Evolutionary conservation across 1,140 invertebrate species (phyloP).

Genomic region (Trichonephila clavipes): DNA sequence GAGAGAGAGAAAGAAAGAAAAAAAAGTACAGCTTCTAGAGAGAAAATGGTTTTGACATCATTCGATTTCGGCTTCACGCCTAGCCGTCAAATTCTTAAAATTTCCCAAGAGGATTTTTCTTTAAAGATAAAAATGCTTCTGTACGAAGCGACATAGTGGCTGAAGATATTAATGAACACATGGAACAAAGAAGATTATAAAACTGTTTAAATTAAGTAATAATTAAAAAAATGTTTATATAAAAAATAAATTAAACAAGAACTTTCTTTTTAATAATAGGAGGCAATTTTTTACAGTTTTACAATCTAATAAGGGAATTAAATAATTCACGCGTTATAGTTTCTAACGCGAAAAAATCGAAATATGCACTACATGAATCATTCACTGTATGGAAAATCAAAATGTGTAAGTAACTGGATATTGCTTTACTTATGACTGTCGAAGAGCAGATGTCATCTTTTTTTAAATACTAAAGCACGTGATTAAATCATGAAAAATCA

Average conservation of each 20-base stretch:
- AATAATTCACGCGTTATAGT: too few relatives aligned
- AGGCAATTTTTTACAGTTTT: too few relatives aligned
- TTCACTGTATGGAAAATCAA: too few relatives aligned
- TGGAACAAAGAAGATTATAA: neutral
- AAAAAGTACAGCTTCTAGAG: neutral
- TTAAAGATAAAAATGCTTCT: neutral
- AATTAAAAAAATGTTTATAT: neutral
- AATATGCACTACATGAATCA: too few relatives aligned
- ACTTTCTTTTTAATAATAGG: neutral
- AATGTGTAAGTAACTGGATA: too few relatives aligned
- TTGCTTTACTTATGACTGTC: too few relatives aligned
- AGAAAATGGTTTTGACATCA: conserved; percentile 73
- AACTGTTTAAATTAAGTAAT: neutral
- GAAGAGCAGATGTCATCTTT: too few relatives aligned
- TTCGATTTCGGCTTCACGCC: conserved; percentile 54
- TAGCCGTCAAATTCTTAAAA: conserved; percentile 48
- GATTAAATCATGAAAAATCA: too few relatives aligned
- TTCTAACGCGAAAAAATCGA: too few relatives aligned
- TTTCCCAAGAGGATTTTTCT: conserved; percentile 48
- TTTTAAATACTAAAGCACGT: too few relatives aligned
- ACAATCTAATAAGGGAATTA: too few relatives aligned
- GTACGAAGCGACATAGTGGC: neutral
- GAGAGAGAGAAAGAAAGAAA: neutral
- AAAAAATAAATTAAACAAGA: neutral
- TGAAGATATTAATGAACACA: neutral